A percentile compares a stretch with the other conserved stretches of the same genome.
phyloP scores from a whole-genome alignment of 2,888 invertebrate genomes.

The Pristionchus japonicus region DNA sequence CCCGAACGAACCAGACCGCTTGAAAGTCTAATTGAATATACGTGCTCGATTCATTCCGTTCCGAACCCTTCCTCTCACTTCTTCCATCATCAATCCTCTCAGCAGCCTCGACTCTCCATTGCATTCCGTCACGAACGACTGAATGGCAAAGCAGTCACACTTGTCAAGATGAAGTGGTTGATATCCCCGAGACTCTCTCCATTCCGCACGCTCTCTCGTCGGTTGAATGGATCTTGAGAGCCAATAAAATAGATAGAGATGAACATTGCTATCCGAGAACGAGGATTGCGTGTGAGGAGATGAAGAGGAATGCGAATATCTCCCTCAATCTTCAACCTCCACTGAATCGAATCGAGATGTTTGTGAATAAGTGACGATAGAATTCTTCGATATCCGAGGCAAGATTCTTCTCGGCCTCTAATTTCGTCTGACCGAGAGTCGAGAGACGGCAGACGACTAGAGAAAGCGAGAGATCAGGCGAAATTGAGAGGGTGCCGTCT shows the following conservation, averaged over 20 bases:
- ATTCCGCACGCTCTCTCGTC: neutral
- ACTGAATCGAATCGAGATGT: neutral
- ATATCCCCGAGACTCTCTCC: neutral
- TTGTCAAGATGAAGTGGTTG: neutral
- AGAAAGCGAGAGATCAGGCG: neutral
- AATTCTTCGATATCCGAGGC: neutral
- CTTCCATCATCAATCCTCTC: neutral
- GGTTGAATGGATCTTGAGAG: neutral
- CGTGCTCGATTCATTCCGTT: neutral
- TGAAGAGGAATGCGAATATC: neutral
- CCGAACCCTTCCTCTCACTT: neutral
- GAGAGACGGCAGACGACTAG: neutral
- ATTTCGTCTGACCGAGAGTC: neutral
- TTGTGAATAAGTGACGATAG: conserved; percentile 8
- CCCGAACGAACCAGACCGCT: too few species aligned
- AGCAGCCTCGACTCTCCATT: neutral
- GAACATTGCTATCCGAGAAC: neutral
- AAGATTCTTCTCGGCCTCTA: neutral
- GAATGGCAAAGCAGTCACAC: neutral
- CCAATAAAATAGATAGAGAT: neutral
- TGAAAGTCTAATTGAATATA: neutral
- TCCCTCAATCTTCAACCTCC: neutral
- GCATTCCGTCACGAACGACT: conserved; percentile 15
- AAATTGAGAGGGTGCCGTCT: neutral
- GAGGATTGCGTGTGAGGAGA: neutral